Evolutionary conservation across 2,113 vertebrate species (phyloP), one percentile per base, ranked within the genome.

Genomic region (Hoplias malabaricus): DNA sequence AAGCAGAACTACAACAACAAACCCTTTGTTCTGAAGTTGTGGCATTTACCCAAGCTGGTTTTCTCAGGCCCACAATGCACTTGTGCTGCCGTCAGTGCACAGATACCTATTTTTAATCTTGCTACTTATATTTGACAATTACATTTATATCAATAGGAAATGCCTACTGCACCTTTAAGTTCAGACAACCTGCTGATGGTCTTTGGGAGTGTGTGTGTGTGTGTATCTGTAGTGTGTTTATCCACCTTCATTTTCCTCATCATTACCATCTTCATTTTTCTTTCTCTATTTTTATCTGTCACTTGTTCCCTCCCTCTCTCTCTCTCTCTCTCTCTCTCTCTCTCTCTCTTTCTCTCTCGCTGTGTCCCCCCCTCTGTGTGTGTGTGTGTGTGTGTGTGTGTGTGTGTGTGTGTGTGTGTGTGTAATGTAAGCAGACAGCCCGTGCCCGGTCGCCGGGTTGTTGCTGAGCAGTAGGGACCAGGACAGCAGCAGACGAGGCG

Each of bases 391-490:
- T 43, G 33, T 68, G 21, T 53, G 23, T 69, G 34, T 75, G 7
- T 54, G 38, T 43, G 33, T 68, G 21, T 53, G 23, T 69, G 34
- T 75, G 7, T 54, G 38, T 43, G 33, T 68, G 21, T 53, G 23
- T 69, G 34, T n/a, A 69, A 77, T 69, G 27, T 61, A 61, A 70
- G 16, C 23, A 43, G 69, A 69, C 66, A 73, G 43, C 38, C n/a
- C 33, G n/a, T 23, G 16, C 36, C 79, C 29, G 40, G 68, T 48
- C 33, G 25, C 68, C 23, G 2, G 23, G 42, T 42, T 77, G 75
- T 77, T 77, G 80, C 75, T 33, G 29, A 69, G 75, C 74, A 77
- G 54, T 4, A n/a, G 9, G 38, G 27, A 54, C 75, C 80, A 82
- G 63, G 36, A 73, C n/a, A 9, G 34, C 36, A 54, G 27, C 70